Evolutionary conservation across 2,797 vertebrate species (phyloP).

Genomic region (Syngnathus acus): DNA sequence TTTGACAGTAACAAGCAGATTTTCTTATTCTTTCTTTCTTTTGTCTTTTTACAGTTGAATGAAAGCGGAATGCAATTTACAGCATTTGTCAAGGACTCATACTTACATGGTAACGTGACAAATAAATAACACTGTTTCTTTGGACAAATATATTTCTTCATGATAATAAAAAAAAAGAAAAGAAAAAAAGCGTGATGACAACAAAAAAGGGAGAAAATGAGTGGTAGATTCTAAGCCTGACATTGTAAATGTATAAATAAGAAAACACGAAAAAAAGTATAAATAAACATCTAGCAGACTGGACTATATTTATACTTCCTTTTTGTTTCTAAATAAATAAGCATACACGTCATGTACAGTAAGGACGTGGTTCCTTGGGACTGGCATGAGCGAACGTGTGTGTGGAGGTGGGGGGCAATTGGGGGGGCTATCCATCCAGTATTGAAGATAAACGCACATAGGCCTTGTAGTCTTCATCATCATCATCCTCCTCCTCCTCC

Average conservation of each 20-base stretch:
- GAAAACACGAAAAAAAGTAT: slow-evolving; percentile 94
- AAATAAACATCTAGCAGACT: slow-evolving; percentile 99
- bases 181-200: slow-evolving; percentile 52
- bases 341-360: slow-evolving; percentile 99
- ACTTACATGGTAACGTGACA: slow-evolving; percentile 88
- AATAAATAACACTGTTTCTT: slow-evolving; percentile 99
- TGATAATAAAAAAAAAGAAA: slow-evolving; percentile 67
- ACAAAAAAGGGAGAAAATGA: slow-evolving; percentile 44
- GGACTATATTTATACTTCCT: slow-evolving; percentile 97
- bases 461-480: slow-evolving; percentile 94
- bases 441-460: slow-evolving; percentile 94
- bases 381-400: slow-evolving; percentile 15
- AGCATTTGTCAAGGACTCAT: slow-evolving; percentile 83
- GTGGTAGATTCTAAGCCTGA: slow-evolving; percentile 89
- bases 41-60: slow-evolving; percentile 70
- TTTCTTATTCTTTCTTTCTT: slow-evolving; percentile 31
- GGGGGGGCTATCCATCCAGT: slow-evolving; percentile 90
- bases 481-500: slow-evolving; percentile 93
- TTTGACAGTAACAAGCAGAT: slow-evolving; percentile 76
- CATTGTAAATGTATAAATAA: slow-evolving; percentile 99
- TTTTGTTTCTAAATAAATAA: slow-evolving; percentile 99
- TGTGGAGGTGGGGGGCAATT: too few relatives aligned
- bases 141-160: slow-evolving; percentile 99
- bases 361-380: slow-evolving; percentile 89
- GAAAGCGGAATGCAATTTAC: slow-evolving; percentile 97